Evolutionary conservation across 2,888 invertebrate genomes (phyloP).

Genomic region (Helicoverpa assulta): DNA sequence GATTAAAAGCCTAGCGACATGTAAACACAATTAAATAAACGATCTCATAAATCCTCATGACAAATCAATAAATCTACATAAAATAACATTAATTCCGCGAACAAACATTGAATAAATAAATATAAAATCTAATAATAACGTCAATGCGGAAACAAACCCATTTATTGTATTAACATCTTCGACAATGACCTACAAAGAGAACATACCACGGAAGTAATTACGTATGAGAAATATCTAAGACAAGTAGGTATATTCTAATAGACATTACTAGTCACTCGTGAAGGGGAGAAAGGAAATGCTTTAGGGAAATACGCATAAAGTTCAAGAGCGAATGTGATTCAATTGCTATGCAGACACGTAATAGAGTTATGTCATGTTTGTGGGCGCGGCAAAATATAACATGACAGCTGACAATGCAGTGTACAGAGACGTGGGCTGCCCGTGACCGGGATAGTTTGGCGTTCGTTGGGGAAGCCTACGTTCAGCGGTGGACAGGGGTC

Average conservation of each 20-base stretch:
- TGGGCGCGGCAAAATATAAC: not conserved
- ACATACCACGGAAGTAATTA: conserved; percentile 47
- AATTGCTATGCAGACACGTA: conserved; percentile 47
- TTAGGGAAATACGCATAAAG: conserved; percentile 40
- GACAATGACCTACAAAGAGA: conserved; percentile 36
- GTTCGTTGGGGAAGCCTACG: too few species aligned
- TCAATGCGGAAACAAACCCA: conserved; percentile 46
- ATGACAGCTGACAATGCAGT: too few species aligned
- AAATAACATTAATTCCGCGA: not conserved
- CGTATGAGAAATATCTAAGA: conserved; percentile 20
- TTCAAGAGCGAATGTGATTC: conserved; percentile 46
- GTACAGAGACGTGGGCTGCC: too few species aligned
- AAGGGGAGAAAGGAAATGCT: conserved; percentile 53
- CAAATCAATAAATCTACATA: conserved; percentile 12
- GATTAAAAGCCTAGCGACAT: too few species aligned
- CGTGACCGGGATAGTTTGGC: too few species aligned
- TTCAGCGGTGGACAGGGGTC: too few species aligned
- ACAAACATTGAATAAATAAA: conserved; percentile 32
- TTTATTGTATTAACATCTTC: conserved; percentile 26
- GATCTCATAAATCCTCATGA: not conserved
- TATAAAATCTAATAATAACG: conserved; percentile 11
- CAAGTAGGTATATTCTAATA: conserved; percentile 13
- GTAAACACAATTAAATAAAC: not conserved
- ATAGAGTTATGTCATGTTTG: not conserved
- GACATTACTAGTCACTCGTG: conserved; percentile 13